Evolutionary conservation across 2,113 vertebrate genomes (phyloP), one percentile per base, ranked within the genome.

Genomic region (Rhipidura dahli): DNA sequence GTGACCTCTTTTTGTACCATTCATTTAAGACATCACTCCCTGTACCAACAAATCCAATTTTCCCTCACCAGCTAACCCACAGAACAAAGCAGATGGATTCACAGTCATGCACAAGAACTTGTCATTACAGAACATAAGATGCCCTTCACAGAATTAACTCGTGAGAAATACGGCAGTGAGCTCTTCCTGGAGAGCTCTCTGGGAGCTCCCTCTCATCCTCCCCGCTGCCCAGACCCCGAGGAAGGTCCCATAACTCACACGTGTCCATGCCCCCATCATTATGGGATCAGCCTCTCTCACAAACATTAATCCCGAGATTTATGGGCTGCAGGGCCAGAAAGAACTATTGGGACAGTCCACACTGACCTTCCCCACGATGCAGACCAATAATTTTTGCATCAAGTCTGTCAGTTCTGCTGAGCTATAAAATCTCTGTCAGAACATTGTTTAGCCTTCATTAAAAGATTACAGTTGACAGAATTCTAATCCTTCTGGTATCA

Each of bases 131-230:
- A 95, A 80, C 90, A 70, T 65, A 93, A 91, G 91, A 94, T 75
- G 90, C 75, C 94, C 87, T 97, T 96, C 87, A 91, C 84, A 95
- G 90, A 83, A 95, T 88, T 87, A 93, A 59, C 75, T 91, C 60
- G 82, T 66, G 90, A 87, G 56, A 93, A 83, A 93, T 50, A 45
- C 4, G 51, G 76, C 83, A 47, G 13, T 30, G 85, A 90, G 90
- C 49, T 53, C 53, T 65, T 94, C 70, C 37, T 27, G 60, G 76
- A 70, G 42, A 54, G 53, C 53, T 93, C 61, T 18, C 53, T 79
- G 77, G 56, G 90, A 95, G 66, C 26, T 2, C 44, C 65, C 49
- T 35, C 15, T 51, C 21, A 4, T n/a, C 47, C 63, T 19, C 45
- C 66, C 44, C 21, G 0, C 4, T 57, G 60, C 65, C 76, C 64